A percentile compares a stretch with the other conserved stretches of the same genome.
Conservation (phyloP, 2,797 vertebrate genomes). For the Nannoperca australis region DNA sequence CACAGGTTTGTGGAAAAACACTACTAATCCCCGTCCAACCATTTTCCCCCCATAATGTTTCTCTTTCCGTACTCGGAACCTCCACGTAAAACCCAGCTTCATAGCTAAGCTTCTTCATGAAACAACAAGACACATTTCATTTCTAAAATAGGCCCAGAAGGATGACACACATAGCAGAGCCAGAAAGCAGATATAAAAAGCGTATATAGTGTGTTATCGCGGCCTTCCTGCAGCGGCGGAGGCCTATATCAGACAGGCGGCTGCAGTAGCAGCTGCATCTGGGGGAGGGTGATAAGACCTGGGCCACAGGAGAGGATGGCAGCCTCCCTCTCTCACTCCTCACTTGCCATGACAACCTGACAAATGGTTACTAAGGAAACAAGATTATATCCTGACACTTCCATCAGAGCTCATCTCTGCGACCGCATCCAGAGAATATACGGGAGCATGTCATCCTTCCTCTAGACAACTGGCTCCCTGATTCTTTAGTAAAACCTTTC, state of each 20-base stretch:
- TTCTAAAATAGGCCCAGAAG: constrained; percentile 43
- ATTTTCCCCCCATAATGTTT: constrained; percentile 31
- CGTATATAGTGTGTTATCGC: constrained; percentile 56
- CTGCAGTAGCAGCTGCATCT: constrained; percentile 68
- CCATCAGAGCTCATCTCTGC: constrained; percentile 54
- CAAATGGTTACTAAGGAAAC: constrained; percentile 76
- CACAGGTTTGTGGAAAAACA: constrained; percentile 48
- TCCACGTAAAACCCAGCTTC: constrained; percentile 40
- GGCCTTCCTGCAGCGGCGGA: constrained; percentile 54
- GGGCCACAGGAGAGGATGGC: constrained; percentile 59
- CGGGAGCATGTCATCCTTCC: constrained; percentile 14
- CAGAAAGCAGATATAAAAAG: constrained; percentile 64
- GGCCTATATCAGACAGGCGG: constrained; percentile 65
- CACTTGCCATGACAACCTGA: constrained; percentile 71
- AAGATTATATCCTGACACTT: constrained; percentile 68
- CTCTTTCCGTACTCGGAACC: constrained; percentile 43
- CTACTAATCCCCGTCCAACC: constrained; percentile 52
- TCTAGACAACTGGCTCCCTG: background rate
- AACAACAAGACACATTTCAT: constrained; percentile 58
- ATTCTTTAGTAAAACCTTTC: constrained; percentile 29
- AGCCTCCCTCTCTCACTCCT: constrained; percentile 35
- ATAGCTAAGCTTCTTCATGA: constrained; percentile 46
- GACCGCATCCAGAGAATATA: constrained; percentile 50
- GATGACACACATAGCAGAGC: constrained; percentile 48
- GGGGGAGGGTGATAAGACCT: constrained; percentile 74